A percentile compares a stretch with the other conserved stretches of the same genome.
Conservation (phyloP, 1,140 invertebrate genomes). For the Sipha flava region DNA sequence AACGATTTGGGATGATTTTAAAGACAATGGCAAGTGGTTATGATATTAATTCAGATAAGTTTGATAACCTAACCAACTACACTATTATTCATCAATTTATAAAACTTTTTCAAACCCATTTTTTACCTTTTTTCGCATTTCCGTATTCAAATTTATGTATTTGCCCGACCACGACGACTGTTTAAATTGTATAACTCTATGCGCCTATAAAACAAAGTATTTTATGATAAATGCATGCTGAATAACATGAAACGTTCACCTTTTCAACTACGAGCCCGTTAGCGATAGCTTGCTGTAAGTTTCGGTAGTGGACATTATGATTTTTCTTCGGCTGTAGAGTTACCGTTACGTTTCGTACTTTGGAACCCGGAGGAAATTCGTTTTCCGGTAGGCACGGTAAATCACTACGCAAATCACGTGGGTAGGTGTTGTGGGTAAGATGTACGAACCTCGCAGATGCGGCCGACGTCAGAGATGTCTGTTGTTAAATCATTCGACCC, state of each 20-base stretch:
- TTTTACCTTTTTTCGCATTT: no score
- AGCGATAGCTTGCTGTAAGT: slow-evolving; percentile 46
- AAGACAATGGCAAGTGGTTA: no score
- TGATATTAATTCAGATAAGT: no score
- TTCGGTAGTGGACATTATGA: slow-evolving; percentile 48
- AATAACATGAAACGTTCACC: slow-evolving; percentile 41
- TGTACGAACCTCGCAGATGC: not conserved
- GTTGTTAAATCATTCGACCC: no score
- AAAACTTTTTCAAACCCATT: slow-evolving; percentile 43
- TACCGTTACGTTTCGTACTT: slow-evolving; percentile 39
- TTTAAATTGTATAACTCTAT: slow-evolving; percentile 42
- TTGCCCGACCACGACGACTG: slow-evolving; percentile 40
- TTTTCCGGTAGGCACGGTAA: slow-evolving; percentile 44
- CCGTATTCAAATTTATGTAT: no score
- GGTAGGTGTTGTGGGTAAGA: slow-evolving; percentile 28
- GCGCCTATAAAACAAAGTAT: slow-evolving; percentile 33
- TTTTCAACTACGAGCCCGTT: slow-evolving; percentile 46
- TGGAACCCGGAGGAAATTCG: slow-evolving; percentile 33
- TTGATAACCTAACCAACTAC: no score
- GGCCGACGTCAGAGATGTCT: no score
- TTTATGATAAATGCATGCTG: not conserved
- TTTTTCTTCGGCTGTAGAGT: slow-evolving; percentile 42
- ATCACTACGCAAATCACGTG: slow-evolving; percentile 42
- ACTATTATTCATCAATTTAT: slow-evolving; percentile 43
- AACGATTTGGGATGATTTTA: no score